Evolutionary conservation across 2,888 invertebrate species (phyloP).

Genomic region (Platycheirus rosarum): DNA sequence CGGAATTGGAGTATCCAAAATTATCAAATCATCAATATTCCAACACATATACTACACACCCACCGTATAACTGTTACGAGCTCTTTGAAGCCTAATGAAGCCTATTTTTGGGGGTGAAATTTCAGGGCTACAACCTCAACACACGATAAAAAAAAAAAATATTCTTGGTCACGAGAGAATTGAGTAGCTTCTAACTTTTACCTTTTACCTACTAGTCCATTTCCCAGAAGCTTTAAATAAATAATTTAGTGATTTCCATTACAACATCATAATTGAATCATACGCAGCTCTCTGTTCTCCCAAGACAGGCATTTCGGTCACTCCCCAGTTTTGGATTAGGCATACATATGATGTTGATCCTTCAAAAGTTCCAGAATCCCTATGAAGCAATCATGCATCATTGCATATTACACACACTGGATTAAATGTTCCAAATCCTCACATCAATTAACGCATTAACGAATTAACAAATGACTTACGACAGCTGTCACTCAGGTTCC

Average conservation of each 20-base stretch:
- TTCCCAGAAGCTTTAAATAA: not conserved
- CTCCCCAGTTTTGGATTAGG: too few species aligned
- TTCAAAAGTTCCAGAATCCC: conserved; percentile 23
- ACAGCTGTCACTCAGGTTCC: conserved; percentile 61
- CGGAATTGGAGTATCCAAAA: conserved; percentile 22
- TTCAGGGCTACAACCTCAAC: conserved; percentile 46
- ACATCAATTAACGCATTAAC: conserved; percentile 64
- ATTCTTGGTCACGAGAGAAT: conserved; percentile 51
- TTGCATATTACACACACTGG: conserved; percentile 28
- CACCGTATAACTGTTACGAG: conserved; percentile 32
- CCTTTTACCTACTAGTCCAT: too few species aligned
- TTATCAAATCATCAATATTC: conserved; percentile 34
- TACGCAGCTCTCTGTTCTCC: too few species aligned
- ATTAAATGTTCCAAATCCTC: conserved; percentile 60
- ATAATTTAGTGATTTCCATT: conserved; percentile 36
- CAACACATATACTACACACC: conserved; percentile 11
- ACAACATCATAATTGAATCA: conserved; percentile 38
- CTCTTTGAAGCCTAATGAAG: conserved; percentile 48
- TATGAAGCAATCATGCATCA: conserved; percentile 31
- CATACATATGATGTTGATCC: too few species aligned
- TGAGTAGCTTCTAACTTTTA: not conserved
- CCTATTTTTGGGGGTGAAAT: conserved; percentile 10
- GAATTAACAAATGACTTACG: conserved; percentile 39
- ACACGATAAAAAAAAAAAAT: conserved; percentile 48
- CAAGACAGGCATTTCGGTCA: too few species aligned